Percentiles rank a stretch among this genome's conserved stretches.
Conservation (phyloP, 2,113 vertebrate genomes). For the Jaculus jaculus region DNA sequence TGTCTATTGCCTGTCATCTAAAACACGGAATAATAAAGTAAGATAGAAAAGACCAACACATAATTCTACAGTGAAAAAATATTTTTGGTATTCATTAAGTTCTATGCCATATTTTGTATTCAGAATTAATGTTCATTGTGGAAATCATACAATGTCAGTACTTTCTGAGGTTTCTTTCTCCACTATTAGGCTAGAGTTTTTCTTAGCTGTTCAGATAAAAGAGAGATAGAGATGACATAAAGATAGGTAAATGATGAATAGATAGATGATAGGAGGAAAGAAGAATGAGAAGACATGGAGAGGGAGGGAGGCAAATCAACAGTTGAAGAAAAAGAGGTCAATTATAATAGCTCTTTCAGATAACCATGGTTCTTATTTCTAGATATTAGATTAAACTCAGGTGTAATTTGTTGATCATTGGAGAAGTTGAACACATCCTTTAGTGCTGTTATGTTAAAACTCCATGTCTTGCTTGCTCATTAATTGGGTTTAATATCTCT, state of each 20-base stretch:
- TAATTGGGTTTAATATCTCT: neutral
- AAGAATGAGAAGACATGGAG: accelerated
- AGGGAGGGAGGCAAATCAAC: neutral
- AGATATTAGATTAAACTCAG: neutral
- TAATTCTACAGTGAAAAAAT: neutral
- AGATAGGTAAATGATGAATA: no score
- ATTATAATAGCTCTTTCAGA: no score
- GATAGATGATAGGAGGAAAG: accelerated
- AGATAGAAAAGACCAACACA: neutral
- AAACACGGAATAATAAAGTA: neutral
- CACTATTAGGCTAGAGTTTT: neutral
- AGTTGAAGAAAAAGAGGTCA: no score
- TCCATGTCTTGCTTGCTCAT: neutral
- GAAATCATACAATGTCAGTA: neutral
- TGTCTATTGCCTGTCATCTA: neutral
- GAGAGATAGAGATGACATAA: neutral
- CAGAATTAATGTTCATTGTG: neutral
- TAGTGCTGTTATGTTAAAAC: neutral
- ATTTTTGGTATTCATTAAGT: neutral
- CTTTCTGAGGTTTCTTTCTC: neutral
- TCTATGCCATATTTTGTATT: neutral
- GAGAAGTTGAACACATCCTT: neutral
- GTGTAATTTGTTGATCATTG: no score
- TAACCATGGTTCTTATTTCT: neutral
- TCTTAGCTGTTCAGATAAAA: no score